These are phyloP conservation scores for Prunella fulvescens DNA, from an alignment of 2,113 vertebrate genomes.

Conservation along the genomic window DNA sequence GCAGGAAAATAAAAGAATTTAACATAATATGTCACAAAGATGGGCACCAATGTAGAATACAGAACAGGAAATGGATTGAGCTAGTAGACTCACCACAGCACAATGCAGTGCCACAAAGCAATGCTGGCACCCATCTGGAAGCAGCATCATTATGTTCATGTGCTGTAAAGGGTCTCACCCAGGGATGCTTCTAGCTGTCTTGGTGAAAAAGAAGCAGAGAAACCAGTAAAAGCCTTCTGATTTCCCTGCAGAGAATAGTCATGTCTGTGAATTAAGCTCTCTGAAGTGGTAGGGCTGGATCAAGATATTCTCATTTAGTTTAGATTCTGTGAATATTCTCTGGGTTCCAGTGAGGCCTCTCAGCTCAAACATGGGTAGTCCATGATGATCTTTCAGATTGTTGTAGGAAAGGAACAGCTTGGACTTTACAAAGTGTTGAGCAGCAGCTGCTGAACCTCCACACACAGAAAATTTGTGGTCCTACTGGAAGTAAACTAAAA, in stretches of 20 bases:
- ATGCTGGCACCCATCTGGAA: neutral
- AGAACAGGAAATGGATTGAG: neutral
- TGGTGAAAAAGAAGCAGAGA: neutral
- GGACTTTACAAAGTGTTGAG: neutral
- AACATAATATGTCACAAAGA: neutral
- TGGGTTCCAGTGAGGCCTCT: neutral
- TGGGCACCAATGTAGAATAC: neutral
- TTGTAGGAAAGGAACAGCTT: neutral
- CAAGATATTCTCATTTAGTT: neutral
- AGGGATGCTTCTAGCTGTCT: neutral
- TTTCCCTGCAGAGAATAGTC: neutral
- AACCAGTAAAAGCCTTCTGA: neutral
- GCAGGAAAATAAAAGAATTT: neutral
- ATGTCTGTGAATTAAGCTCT: neutral
- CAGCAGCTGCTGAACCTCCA: neutral
- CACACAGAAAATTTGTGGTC: neutral
- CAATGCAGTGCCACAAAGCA: neutral
- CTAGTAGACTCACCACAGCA: neutral
- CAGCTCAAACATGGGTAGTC: neutral
- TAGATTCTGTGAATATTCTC: neutral
- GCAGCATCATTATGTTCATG: neutral
- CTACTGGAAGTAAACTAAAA: neutral
- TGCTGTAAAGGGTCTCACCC: neutral
- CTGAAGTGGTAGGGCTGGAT: neutral
- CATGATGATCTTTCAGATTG: neutral